Evolutionary conservation across 2,888 invertebrate species (phyloP), one percentile per base, ranked within the genome.

Genomic region (Tetropium fuscum): DNA sequence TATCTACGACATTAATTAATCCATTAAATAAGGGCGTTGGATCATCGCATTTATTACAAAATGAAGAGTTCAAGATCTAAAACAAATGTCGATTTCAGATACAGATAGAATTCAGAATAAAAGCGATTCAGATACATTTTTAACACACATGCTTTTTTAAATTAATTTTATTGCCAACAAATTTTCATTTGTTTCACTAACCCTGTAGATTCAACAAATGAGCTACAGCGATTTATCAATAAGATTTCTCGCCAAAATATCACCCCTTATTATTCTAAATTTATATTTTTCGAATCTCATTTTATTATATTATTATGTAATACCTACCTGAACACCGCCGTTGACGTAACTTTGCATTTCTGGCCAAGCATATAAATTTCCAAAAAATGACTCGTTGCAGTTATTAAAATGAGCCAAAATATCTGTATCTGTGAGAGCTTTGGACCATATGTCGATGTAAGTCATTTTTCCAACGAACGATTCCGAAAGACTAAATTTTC

Each of bases 391-490:
- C 59, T 83, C 79, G 10, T 69, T 58, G 63, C 86, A 86, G 32
- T 80, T 79, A 43, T 77, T 75, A 64, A 82, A 82, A 53, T 83
- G 80, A 10, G 73, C 71, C 10, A 72, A 68, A 2, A 90, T 81
- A 51, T 84, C 82, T 2, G 78, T 71, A 0, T 78, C 68, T 1
- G 77, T 72, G 11, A 89, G 74, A 47, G 81, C 77, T 34, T 71
- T 73, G 34, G 84, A 83, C 89, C 90, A 90, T 27, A 90, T 75
- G 72, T 90, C 87, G 2, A 90, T 73, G 59, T 84, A 82, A 1
- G 87, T 83, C 57, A 90, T 78, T 63, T 84, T 83, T 2, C 90
- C 90, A n/a, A 88, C 77, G 74, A 88, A 90, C 0, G 90, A 86
- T 79, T 90, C 90, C 0, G 86, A 83, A 63, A 86, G 85, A 64